Conservation (phyloP, 1,140 invertebrate species). For the Ladona fulva region DNA sequence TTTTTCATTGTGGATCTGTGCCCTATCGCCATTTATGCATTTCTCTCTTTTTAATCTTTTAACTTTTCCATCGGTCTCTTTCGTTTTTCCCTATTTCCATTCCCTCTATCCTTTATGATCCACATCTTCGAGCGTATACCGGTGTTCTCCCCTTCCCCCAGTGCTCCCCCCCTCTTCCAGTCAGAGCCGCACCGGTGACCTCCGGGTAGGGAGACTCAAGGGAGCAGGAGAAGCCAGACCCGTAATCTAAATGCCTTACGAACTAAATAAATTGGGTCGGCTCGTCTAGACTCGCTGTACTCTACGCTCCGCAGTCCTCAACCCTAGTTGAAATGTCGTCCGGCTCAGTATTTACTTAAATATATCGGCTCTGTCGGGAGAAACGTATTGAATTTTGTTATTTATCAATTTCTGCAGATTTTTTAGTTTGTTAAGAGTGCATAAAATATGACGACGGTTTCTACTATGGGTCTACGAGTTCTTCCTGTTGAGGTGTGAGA, state of each 20-base stretch:
- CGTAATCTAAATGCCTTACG: slow-evolving; percentile 1
- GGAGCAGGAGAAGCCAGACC: background rate
- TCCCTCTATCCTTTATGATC: background rate
- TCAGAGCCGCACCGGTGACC: background rate
- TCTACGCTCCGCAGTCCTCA: background rate
- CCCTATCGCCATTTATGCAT: too few relatives aligned
- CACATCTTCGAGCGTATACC: background rate
- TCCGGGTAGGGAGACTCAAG: background rate
- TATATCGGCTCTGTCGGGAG: too few relatives aligned
- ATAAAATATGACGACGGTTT: too few relatives aligned
- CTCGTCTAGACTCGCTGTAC: background rate
- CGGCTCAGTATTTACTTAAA: background rate
- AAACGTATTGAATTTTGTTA: too few relatives aligned
- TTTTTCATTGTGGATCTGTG: too few relatives aligned
- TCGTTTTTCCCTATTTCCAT: too few relatives aligned
- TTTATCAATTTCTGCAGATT: too few relatives aligned
- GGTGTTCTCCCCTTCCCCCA: background rate
- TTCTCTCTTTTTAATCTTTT: too few relatives aligned
- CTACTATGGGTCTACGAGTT: too few relatives aligned
- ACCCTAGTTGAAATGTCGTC: background rate
- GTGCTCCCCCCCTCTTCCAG: background rate
- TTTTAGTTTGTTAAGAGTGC: too few relatives aligned
- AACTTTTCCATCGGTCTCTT: too few relatives aligned
- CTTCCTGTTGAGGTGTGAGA: too few relatives aligned
- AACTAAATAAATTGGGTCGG: slow-evolving; percentile 9